Evolutionary conservation across 2,113 vertebrate species (phyloP).

Genomic region (Cyprinodon tularosa): DNA sequence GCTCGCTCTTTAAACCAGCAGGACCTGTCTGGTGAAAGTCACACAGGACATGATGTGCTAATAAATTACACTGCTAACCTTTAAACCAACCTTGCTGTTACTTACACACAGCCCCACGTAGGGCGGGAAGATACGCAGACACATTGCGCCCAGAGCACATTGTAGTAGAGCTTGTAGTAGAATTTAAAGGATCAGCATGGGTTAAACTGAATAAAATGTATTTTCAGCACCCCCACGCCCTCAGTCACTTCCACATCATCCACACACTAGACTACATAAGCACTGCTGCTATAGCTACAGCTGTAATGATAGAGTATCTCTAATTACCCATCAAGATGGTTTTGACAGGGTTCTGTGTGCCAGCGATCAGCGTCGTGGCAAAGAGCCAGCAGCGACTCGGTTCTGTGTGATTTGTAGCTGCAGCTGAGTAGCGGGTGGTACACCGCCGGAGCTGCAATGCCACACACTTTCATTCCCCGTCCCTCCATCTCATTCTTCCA

Average conservation of each 20-base stretch:
- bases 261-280: conserved; percentile 13
- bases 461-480: conserved; percentile 31
- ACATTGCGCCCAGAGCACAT: conserved; percentile 10
- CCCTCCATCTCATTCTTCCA: conserved; percentile 6
- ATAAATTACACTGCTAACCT: conserved; percentile 47
- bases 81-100: conserved; percentile 51
- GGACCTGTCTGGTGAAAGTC: conserved; percentile 60
- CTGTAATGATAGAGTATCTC: conserved; percentile 68
- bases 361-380: conserved; percentile 71
- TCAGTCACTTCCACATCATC: conserved; percentile 16
- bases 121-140: conserved; percentile 5
- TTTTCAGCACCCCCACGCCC: conserved; percentile 8
- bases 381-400: conserved; percentile 61
- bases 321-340: conserved; percentile 77
- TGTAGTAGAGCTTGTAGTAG: conserved; percentile 27
- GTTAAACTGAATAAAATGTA: conserved; percentile 29
- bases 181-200: conserved; percentile 36
- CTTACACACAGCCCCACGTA: conserved; percentile 19
- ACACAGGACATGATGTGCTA: conserved; percentile 58
- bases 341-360: conserved; percentile 73
- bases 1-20: conserved; percentile 36
- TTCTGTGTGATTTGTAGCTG: conserved; percentile 75
- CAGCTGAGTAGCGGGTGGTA: conserved; percentile 62
- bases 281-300: conserved; percentile 50
- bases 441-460: conserved; percentile 44